A percentile compares a stretch with the other conserved stretches of the same genome.
These are phyloP conservation scores for Acropternis orthonyx DNA, from an alignment of 2,797 vertebrate species.

Conservation along the genomic window DNA sequence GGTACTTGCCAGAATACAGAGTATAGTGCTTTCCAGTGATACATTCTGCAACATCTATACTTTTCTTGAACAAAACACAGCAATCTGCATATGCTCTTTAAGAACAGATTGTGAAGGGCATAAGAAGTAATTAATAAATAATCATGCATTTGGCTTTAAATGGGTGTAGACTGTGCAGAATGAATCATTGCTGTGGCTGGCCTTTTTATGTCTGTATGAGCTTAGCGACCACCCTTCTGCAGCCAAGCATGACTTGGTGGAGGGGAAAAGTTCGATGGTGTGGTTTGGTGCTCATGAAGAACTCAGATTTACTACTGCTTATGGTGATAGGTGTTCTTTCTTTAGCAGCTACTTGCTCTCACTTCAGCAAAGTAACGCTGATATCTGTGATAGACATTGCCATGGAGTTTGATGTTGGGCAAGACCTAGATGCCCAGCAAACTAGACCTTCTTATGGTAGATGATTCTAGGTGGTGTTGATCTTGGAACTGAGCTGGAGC, in stretches of 20 bases:
- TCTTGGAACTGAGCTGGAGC: neutral
- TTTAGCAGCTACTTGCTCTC: neutral
- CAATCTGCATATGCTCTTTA: neutral
- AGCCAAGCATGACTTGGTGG: neutral
- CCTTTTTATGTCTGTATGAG: neutral
- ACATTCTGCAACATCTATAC: neutral
- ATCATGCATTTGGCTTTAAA: neutral
- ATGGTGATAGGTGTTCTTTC: neutral
- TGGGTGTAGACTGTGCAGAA: neutral
- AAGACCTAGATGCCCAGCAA: neutral
- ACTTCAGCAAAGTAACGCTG: neutral
- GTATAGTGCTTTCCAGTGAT: neutral
- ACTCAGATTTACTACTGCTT: neutral
- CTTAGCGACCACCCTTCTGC: neutral
- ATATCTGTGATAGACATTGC: neutral
- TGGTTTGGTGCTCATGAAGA: neutral
- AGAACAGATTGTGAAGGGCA: neutral
- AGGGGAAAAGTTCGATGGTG: accelerated
- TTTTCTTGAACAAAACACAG: neutral
- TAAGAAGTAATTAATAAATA: neutral
- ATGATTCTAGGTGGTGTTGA: neutral
- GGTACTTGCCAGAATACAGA: neutral
- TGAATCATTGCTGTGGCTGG: neutral
- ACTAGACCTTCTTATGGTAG: neutral
- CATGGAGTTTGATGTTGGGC: neutral